Percentiles rank a stretch among this genome's conserved stretches.
phyloP scores from a whole-genome alignment of 1,140 invertebrate genomes.

The Drosophila littoralis region DNA sequence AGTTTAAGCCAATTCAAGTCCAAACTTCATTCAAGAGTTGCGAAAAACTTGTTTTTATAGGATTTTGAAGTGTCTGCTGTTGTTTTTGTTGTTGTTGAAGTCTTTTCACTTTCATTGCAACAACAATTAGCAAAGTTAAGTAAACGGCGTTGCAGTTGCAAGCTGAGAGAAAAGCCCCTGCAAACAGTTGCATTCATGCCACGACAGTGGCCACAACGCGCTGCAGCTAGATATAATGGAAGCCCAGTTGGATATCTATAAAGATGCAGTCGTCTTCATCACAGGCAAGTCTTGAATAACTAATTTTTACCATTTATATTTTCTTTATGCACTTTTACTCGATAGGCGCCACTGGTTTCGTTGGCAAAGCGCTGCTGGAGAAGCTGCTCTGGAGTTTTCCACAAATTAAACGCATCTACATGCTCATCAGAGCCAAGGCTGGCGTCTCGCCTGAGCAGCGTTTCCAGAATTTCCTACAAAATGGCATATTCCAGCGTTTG shows the following conservation, averaged over 20 bases:
- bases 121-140: constrained; percentile 19
- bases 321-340: neutral
- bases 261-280: constrained; percentile 76
- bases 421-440: constrained; percentile 88
- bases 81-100: constrained; percentile 7
- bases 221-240: constrained; percentile 25
- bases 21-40: constrained; percentile 23
- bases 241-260: constrained; percentile 57
- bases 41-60: constrained; percentile 76
- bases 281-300: constrained; percentile 58
- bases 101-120: constrained; percentile 67
- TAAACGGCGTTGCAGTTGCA: constrained; percentile 9
- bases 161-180: constrained; percentile 42
- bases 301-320: neutral
- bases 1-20: constrained; percentile 26
- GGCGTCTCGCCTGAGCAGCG: constrained; percentile 64
- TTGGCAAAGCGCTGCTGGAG: constrained; percentile 89
- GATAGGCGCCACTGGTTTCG: constrained; percentile 85
- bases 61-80: constrained; percentile 26
- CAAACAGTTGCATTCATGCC: constrained; percentile 56
- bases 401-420: constrained; percentile 87
- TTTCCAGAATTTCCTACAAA: constrained; percentile 69
- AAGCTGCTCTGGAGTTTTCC: constrained; percentile 90
- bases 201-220: constrained; percentile 53
- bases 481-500: constrained; percentile 76